phyloP scores from a whole-genome alignment of 2,888 invertebrate species.

The Melipona bicolor region DNA sequence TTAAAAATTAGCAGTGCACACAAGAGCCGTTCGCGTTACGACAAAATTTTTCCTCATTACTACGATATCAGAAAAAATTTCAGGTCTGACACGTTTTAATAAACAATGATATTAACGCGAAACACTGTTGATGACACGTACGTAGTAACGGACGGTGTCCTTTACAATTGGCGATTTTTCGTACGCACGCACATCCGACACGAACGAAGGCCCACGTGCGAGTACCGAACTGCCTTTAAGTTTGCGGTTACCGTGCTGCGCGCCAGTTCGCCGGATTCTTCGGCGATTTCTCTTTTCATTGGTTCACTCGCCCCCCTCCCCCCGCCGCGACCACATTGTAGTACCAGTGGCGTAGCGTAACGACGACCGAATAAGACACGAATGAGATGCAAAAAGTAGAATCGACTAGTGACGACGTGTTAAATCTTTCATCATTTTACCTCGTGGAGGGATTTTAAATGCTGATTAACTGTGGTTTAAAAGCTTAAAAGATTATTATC shows the following conservation, averaged over 20 bases:
- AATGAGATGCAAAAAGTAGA: slow-evolving; percentile 41
- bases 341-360: slow-evolving; percentile 44
- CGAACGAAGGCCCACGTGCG: slow-evolving; percentile 82
- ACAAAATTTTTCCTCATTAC: not conserved
- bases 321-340: not conserved
- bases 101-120: slow-evolving; percentile 19
- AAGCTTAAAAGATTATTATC: not conserved
- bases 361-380: slow-evolving; percentile 23
- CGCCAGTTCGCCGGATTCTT: slow-evolving; percentile 71
- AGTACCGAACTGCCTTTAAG: slow-evolving; percentile 77
- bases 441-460: slow-evolving; percentile 1
- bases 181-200: slow-evolving; percentile 73
- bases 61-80: not conserved
- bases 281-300: slow-evolving; percentile 55
- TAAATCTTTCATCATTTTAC: slow-evolving; percentile 46
- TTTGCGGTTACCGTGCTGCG: slow-evolving; percentile 76
- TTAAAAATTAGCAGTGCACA: slow-evolving; percentile 41
- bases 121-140: slow-evolving; percentile 51
- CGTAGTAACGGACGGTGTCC: slow-evolving; percentile 45
- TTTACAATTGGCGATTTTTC: slow-evolving; percentile 36
- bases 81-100: not conserved
- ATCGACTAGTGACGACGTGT: slow-evolving; percentile 36
- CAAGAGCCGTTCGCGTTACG: slow-evolving; percentile 33
- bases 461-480: not conserved
- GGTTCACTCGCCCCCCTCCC: slow-evolving; percentile 41